Conservation (phyloP, 2,797 vertebrate species). For the Cirrhinus molitorella region DNA sequence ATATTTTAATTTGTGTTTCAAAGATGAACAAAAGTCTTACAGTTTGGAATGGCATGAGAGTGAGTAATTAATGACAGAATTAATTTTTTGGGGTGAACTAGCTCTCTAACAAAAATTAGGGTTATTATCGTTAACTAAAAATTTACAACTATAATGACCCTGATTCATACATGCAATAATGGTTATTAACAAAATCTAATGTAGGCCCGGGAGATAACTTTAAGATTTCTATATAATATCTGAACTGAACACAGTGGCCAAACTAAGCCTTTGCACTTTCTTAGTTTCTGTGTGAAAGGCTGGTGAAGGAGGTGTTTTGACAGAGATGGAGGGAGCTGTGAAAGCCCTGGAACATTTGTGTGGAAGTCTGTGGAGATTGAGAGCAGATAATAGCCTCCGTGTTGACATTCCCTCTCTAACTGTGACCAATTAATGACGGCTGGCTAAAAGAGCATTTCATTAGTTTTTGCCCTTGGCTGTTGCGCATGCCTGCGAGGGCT, state of each 20-base stretch:
- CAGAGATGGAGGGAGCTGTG: slow-evolving; percentile 41
- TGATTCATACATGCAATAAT: no score
- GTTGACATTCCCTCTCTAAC: slow-evolving; percentile 57
- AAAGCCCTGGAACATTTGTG: slow-evolving; percentile 30
- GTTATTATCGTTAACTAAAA: no score
- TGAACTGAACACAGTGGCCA: not conserved
- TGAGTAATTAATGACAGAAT: no score
- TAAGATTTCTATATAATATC: not conserved
- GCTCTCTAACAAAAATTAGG: no score
- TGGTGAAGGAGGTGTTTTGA: slow-evolving; percentile 32
- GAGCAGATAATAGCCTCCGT: slow-evolving; percentile 42
- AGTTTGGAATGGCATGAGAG: no score
- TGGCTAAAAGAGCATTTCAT: slow-evolving; percentile 65
- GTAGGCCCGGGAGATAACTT: not conserved
- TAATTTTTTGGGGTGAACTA: no score
- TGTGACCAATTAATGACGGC: slow-evolving; percentile 70
- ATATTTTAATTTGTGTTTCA: no score
- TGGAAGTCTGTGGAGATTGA: slow-evolving; percentile 48
- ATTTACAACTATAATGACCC: no score
- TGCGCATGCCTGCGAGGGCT: slow-evolving; percentile 55
- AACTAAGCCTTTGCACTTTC: slow-evolving; percentile 12
- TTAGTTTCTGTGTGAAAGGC: not conserved
- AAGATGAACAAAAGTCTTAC: no score
- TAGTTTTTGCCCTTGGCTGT: slow-evolving; percentile 57
- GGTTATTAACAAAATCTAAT: not conserved